These are phyloP conservation scores for Horisme vitalbata DNA, from an alignment of 2,888 invertebrate genomes.

Conservation along the genomic window DNA sequence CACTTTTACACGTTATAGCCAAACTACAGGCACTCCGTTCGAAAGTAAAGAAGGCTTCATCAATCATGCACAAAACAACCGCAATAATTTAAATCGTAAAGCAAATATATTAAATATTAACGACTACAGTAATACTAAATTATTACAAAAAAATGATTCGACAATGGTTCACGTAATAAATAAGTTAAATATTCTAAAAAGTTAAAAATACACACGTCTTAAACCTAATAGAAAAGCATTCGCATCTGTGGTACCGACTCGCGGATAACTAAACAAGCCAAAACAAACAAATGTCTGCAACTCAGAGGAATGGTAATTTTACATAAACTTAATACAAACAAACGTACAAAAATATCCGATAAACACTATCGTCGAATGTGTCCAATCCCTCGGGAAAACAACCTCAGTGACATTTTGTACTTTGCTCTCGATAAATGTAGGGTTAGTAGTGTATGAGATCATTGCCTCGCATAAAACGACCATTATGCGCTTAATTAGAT, in stretches of 20 bases:
- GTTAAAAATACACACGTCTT: slow-evolving; percentile 82
- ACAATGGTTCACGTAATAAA: slow-evolving; percentile 80
- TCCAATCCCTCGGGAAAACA: slow-evolving; percentile 33
- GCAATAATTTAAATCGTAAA: slow-evolving; percentile 75
- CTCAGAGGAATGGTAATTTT: slow-evolving; percentile 71
- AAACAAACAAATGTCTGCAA: slow-evolving; percentile 60
- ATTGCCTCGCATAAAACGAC: slow-evolving; percentile 68
- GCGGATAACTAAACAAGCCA: slow-evolving; percentile 56
- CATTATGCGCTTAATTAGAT: slow-evolving; percentile 75
- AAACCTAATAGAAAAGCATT: slow-evolving; percentile 81
- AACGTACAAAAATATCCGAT: slow-evolving; percentile 77
- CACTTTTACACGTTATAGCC: slow-evolving; percentile 46
- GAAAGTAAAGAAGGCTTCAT: slow-evolving; percentile 71
- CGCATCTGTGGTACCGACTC: slow-evolving; percentile 53
- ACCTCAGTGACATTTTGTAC: slow-evolving; percentile 69
- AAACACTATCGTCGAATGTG: slow-evolving; percentile 57
- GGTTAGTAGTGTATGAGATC: slow-evolving; percentile 80
- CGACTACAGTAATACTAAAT: slow-evolving; percentile 77
- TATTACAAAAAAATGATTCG: slow-evolving; percentile 80
- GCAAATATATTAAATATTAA: slow-evolving; percentile 82
- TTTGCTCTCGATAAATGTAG: slow-evolving; percentile 73
- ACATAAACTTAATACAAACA: slow-evolving; percentile 69
- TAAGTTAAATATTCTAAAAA: slow-evolving; percentile 83
- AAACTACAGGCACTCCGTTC: slow-evolving; percentile 71
- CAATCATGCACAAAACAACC: slow-evolving; percentile 70